These are phyloP conservation scores for Bucco capensis DNA, from an alignment of 2,113 vertebrate genomes.

Conservation along the genomic window DNA sequence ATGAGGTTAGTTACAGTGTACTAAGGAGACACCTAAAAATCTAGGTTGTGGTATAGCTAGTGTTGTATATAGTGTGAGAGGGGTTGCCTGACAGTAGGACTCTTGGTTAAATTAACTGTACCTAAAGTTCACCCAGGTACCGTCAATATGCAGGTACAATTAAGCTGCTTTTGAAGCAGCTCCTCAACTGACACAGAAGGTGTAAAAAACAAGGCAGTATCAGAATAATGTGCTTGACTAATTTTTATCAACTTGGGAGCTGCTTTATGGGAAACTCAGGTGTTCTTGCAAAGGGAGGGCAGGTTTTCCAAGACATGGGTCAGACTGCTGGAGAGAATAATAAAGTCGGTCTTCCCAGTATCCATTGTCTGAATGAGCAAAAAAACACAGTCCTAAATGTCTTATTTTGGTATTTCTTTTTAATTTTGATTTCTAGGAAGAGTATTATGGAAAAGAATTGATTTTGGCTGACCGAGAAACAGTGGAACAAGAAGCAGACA, in stretches of 20 bases:
- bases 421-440: conserved; percentile 80
- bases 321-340: neutral
- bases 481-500: conserved; percentile 90
- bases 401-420: conserved; percentile 18
- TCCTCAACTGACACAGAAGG: neutral
- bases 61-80: neutral
- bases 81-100: neutral
- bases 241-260: neutral
- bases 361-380: neutral
- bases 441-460: conserved; percentile 90
- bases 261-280: neutral
- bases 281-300: neutral
- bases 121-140: neutral
- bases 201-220: neutral
- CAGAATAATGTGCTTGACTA: neutral
- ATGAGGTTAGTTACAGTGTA: conserved; percentile 27
- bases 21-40: conserved; percentile 9
- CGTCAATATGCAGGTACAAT: neutral
- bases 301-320: neutral
- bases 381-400: neutral
- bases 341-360: neutral
- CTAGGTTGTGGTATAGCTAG: neutral
- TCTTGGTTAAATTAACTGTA: neutral
- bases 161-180: neutral
- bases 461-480: conserved; percentile 91